These are phyloP conservation scores for Mormyrops attenuatus DNA, from an alignment of 2,797 vertebrate species.

Conservation along the genomic window DNA sequence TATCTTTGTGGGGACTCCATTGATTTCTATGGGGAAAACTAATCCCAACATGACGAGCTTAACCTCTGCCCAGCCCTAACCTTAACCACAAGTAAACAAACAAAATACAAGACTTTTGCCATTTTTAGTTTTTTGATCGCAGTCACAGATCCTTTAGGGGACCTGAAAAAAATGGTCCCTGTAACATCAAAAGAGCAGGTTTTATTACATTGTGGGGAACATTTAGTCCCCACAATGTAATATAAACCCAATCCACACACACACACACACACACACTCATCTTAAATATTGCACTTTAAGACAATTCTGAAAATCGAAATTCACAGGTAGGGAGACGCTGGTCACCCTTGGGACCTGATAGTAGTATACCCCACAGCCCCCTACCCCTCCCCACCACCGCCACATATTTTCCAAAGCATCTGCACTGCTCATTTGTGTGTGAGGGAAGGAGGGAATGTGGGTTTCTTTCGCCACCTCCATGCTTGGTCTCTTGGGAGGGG, in stretches of 20 bases:
- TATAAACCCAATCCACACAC: background rate
- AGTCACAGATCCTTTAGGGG: background rate
- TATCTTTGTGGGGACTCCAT: too few species aligned
- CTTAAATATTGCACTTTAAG: background rate
- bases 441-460: background rate
- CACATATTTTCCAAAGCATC: background rate
- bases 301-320: constrained; percentile 4
- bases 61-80: background rate
- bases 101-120: background rate
- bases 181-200: background rate
- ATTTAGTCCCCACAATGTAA: background rate
- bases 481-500: background rate
- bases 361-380: constrained; percentile 18
- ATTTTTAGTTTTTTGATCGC: background rate
- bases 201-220: background rate
- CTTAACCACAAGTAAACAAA: background rate
- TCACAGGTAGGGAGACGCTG: constrained; percentile 10
- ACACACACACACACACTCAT: background rate
- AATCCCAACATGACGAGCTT: background rate
- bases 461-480: background rate
- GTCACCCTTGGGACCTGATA: constrained; percentile 47
- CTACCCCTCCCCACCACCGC: background rate
- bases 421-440: background rate
- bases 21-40: too few species aligned
- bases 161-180: background rate